Conservation (phyloP, 2,113 vertebrate species). For the Orthonyx spaldingii region DNA sequence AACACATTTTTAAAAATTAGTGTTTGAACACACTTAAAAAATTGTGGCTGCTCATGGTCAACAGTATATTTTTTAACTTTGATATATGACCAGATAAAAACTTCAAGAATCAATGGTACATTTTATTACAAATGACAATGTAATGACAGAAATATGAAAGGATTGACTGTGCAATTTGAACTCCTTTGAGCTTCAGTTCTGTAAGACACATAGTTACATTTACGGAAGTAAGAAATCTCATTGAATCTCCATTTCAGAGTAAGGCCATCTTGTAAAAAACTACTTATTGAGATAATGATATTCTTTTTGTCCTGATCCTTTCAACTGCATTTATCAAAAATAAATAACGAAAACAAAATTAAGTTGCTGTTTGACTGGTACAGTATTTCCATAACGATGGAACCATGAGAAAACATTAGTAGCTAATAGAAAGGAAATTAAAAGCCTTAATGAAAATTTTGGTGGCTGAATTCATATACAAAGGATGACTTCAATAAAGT, state of each 20-base stretch:
- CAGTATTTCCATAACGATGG: not conserved
- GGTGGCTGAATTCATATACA: not conserved
- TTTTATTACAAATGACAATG: not conserved
- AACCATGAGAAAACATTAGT: not conserved
- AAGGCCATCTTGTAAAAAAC: not conserved
- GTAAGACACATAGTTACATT: not conserved
- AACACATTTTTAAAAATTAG: not conserved
- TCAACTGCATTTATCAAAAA: not conserved
- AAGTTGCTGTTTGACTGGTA: not conserved
- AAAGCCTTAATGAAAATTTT: not conserved
- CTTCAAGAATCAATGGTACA: not conserved
- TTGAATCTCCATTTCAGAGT: not conserved
- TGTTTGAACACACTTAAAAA: not conserved
- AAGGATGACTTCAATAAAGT: not conserved
- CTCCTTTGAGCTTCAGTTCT: not conserved
- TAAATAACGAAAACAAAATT: not conserved
- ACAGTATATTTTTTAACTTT: not conserved
- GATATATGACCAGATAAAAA: not conserved
- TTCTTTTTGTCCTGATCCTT: not conserved
- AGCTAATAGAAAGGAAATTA: not conserved
- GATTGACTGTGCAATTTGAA: not conserved
- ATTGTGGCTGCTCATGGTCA: not conserved
- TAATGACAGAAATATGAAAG: not conserved
- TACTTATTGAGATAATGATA: not conserved
- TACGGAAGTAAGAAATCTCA: not conserved